These are phyloP conservation scores for Aythya baeri DNA, from an alignment of 2,113 vertebrate genomes.

Conservation along the genomic window DNA sequence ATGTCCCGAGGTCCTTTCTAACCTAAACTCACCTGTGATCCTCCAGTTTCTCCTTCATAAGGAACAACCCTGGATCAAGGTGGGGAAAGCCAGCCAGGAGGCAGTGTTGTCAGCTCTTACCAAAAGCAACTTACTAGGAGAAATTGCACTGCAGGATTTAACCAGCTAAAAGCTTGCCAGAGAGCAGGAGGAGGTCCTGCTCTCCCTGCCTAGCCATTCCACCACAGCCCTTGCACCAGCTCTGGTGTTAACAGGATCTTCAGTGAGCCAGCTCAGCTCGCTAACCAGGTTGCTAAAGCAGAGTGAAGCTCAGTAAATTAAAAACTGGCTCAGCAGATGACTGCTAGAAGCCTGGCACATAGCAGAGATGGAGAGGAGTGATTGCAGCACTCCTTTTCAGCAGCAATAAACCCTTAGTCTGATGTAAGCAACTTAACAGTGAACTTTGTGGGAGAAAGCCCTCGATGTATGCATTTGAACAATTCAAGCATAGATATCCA, in stretches of 20 bases:
- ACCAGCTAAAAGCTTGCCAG: background rate
- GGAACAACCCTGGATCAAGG: background rate
- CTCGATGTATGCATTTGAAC: background rate
- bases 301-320: background rate
- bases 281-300: background rate
- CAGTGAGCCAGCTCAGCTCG: background rate
- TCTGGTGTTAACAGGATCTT: background rate
- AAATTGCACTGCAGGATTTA: background rate
- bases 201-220: background rate
- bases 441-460: background rate
- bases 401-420: background rate
- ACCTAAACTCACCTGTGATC: background rate
- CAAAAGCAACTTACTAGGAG: background rate
- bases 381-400: background rate
- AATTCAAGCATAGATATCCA: background rate
- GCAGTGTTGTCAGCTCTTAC: background rate
- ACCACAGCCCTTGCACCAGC: background rate
- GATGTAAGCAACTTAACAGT: background rate
- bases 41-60: background rate
- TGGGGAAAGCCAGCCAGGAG: background rate
- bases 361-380: background rate
- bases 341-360: background rate
- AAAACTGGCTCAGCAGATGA: background rate
- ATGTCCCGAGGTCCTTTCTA: background rate
- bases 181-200: background rate